Conservation (phyloP, 2,113 vertebrate genomes). For the Cyprinodon variegatus region DNA sequence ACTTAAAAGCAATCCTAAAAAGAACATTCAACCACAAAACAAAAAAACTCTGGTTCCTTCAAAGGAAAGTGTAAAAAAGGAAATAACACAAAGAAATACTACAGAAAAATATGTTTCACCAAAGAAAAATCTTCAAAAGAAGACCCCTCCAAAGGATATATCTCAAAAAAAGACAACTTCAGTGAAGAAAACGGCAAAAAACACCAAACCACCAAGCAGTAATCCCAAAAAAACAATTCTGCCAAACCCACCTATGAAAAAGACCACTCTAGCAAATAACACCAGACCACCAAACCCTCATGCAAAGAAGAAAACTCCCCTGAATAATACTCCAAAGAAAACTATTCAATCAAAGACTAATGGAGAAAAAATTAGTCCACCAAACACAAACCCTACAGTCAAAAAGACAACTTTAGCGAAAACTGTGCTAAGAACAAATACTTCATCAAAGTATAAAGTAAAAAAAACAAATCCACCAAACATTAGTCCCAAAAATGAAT, state of each 20-base stretch:
- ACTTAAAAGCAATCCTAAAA: constrained; percentile 32
- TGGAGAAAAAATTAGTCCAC: background rate
- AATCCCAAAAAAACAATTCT: background rate
- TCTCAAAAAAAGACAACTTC: constrained; percentile 8
- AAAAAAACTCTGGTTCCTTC: constrained; percentile 30
- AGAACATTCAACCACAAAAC: constrained; percentile 23
- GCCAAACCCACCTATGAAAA: background rate
- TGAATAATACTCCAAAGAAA: constrained; percentile 1
- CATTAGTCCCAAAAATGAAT: background rate
- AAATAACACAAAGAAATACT: constrained; percentile 17
- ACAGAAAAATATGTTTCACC: constrained; percentile 26
- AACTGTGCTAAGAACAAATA: background rate
- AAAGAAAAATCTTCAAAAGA: constrained; percentile 48
- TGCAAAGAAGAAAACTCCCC: background rate
- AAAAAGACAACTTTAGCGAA: constrained; percentile 12
- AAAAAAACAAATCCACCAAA: constrained; percentile 9
- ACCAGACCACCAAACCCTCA: background rate
- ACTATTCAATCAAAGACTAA: background rate
- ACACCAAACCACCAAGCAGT: background rate
- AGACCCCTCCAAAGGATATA: background rate
- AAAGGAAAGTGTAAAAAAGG: constrained; percentile 46
- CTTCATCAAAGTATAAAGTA: background rate
- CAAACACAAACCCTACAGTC: background rate
- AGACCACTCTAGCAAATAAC: background rate
- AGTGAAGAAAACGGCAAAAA: background rate